Conservation (phyloP, 2,888 invertebrate species). For the Trachelus troglodyta region DNA sequence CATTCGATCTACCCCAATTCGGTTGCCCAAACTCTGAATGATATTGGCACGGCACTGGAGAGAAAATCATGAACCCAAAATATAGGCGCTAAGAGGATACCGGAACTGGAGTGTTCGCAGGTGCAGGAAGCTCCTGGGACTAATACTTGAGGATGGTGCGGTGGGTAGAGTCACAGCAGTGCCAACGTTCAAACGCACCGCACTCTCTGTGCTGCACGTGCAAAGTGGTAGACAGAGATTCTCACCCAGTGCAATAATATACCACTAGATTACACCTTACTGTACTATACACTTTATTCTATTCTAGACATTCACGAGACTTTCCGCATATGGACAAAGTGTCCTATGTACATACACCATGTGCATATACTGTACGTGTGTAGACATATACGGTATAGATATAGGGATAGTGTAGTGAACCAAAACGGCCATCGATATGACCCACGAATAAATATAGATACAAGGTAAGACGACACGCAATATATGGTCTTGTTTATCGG, state of each 20-base stretch:
- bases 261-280: conserved; percentile 2
- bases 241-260: conserved; percentile 4
- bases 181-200: not conserved
- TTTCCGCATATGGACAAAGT: not conserved
- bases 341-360: not conserved
- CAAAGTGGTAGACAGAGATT: not conserved
- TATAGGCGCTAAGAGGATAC: not conserved
- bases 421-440: not conserved
- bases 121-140: conserved; percentile 15
- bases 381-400: not conserved
- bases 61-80: not conserved
- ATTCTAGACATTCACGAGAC: not conserved
- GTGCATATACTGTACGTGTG: not conserved
- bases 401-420: not conserved
- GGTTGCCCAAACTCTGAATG: not conserved
- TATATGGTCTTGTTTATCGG: not conserved
- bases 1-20: not conserved
- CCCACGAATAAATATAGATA: not conserved
- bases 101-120: conserved; percentile 9
- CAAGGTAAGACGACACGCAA: not conserved
- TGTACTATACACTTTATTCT: not conserved
- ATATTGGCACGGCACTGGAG: not conserved
- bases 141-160: conserved; percentile 8
- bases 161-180: not conserved
- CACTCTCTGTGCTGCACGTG: not conserved